Evolutionary conservation across 2,113 vertebrate species (phyloP), one percentile per base, ranked within the genome.

Genomic region (Crotalus viridis): DNA sequence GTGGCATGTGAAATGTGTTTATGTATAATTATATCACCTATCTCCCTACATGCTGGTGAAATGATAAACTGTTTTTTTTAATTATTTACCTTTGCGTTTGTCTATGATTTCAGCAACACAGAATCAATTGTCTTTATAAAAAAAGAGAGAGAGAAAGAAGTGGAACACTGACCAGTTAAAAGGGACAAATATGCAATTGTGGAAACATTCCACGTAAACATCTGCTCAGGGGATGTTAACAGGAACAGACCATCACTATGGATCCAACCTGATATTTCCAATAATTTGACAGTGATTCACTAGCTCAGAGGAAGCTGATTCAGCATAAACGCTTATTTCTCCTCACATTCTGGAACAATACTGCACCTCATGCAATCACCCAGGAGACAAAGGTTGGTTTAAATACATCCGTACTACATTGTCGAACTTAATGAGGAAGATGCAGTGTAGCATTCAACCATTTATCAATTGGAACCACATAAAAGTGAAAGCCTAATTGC

Each of bases 391-490:
- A 4, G 4, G 46, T 13, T 26, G 24, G 15, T 26, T 13, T 64
- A 64, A 81, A 85, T 59, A 46, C 21, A 51, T 93, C 24, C 24
- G 6, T 89, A 93, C 39, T 24, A 74, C 4, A 85, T 92, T 93
- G 92, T 91, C 61, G 17, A 94, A 0, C 87, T 95, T 92, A 89
- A 51, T n/a, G 93, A 93, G 48, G 89, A 87, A 0, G 39, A 0
- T 56, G 5, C 48, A 64, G 12, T 8, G 48, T 64, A 94, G 91
- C 33, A 94, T 39, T 22, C 91, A 24, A 21, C 91, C 2, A 0
- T 64, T 91, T 90, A 92, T 69, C 48, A 61, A 59, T 21, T 52
- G 81, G 24, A 93, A 90, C 92, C 39, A 54, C 28, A 91, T 59
- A 92, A 85, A 43, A 91, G 39, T 24, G 10, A 26, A 7, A 93